Evolutionary conservation across 2,113 vertebrate species (phyloP), one percentile per base, ranked within the genome.

Genomic region (Scartelaos histophorus): DNA sequence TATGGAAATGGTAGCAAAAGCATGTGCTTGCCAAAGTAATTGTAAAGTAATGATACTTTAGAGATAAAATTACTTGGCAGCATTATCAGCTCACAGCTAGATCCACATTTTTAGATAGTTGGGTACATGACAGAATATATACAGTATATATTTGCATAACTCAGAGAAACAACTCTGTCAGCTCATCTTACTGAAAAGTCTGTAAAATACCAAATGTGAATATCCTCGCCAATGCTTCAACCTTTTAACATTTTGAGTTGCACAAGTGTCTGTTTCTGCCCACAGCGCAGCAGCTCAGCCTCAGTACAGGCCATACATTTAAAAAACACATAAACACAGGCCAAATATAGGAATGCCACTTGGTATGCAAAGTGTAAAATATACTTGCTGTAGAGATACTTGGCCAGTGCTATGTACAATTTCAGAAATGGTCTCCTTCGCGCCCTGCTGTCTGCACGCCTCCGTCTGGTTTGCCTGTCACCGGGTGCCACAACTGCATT

Each of bases 301-400:
- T 69, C 61, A 65, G 77, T 57, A 45, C 56, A 71, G 64, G 21
- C 57, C 71, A 58, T 69, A 64, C 65, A 45, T 66, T 61, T n/a
- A 0, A 58, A 64, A 58, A 79, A 47, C 29, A 76, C 35, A 64
- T 46, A 6, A 10, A 70, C 56, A 15, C 38, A 46, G 43, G 45
- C 65, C 65, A 66, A 47, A 22, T 47, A 24, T 46, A 66, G 65
- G 29, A 60, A 47, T 73, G 38, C 25, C 66, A 46, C 66, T 70
- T 70, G 69, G 67, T n/a, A 68, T 66, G 65, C 21, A 66, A 46
- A 66, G 45, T 46, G 65, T 24, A 66, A 66, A 66, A 43, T 22
- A 19, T 46, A 53, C 34, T 75, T 51, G 54, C 54, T 49, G 13
- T 46, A 60, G 60, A 57, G 53, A 34, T 61, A 16, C 68, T 57